These are phyloP conservation scores for Grallaria varia DNA, from an alignment of 2,113 vertebrate species.

Conservation along the genomic window DNA sequence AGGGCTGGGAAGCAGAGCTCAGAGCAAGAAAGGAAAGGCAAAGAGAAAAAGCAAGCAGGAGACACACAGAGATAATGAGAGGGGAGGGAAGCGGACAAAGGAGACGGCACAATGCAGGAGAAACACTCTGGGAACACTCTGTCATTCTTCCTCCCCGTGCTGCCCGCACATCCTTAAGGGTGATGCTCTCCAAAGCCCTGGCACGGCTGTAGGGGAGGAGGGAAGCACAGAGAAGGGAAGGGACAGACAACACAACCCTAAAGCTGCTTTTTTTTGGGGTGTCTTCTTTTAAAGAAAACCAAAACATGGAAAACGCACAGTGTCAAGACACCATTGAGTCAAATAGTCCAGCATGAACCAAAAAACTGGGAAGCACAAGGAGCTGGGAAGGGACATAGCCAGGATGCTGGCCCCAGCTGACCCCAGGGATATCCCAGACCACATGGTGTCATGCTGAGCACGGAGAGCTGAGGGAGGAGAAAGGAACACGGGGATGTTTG, in stretches of 20 bases:
- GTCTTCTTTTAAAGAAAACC: neutral
- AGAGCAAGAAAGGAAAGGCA: neutral
- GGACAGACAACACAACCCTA: neutral
- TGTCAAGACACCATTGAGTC: neutral
- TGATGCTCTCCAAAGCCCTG: neutral
- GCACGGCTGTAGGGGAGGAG: neutral
- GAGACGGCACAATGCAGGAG: conserved; percentile 9
- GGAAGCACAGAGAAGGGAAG: neutral
- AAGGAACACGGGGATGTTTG: neutral
- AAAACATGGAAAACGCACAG: neutral
- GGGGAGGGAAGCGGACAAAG: conserved; percentile 51
- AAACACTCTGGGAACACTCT: neutral
- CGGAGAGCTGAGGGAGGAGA: neutral
- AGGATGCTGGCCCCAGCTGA: neutral
- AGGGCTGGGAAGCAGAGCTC: neutral
- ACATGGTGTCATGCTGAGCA: neutral
- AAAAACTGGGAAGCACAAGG: too few species aligned
- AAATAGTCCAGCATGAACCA: neutral
- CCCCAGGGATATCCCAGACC: neutral
- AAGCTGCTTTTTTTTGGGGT: neutral
- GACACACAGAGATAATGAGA: conserved; percentile 55
- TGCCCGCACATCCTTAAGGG: neutral
- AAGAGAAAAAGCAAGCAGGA: conserved; percentile 9
- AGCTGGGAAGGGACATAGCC: neutral
- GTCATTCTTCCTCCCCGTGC: neutral